Evolutionary conservation across 2,797 vertebrate genomes (phyloP), one percentile per base, ranked within the genome.

Genomic region (Anabas testudineus): DNA sequence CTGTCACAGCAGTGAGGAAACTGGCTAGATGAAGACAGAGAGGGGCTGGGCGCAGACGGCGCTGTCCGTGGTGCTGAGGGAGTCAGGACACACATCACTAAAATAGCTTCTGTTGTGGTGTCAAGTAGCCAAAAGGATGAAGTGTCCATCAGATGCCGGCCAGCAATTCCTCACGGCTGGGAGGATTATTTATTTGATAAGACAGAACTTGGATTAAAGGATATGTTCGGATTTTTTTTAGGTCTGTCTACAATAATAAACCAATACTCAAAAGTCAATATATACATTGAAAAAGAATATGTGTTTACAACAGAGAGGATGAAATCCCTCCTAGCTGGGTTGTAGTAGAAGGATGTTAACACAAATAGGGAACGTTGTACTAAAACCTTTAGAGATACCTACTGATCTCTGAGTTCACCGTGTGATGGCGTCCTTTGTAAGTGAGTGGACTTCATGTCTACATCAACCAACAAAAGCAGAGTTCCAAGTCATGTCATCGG

Each of bases 61-160:
- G 61, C 82, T 87, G 76, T 76, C 78, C 76, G 9, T 13, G 68
- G 81, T 78, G 67, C 77, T 84, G 76, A 78, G 73, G 51, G 62
- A 78, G 57, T 67, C n/a, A 34, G 60, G 47, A 52, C 39, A 54
- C 58, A 14, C 53, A 34, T 59, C 56, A 67, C 65, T 34, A 74
- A 71, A 81, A 77, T 58, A 74, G 64, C 53, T 21, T 52, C 34
- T 32, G 67, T 18, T 37, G 49, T 18, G 60, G 71, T 75, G 76
- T 85, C 64, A 62, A 55, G 61, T 55, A 42, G 74, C 58, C 76
- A 65, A 39, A 12, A 59, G 64, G 74, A 81, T 54, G 67, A 49
- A 71, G 43, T 57, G 52, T 71, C 62, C 61, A 51, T 68, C 67
- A 63, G 10, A 58, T 36, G 45, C 56, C 60, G 15, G 22, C 49